A percentile compares a stretch with the other conserved stretches of the same genome.
Evolutionary conservation across 2,797 vertebrate genomes (phyloP).

Genomic region (Macroramphosus scolopax): DNA sequence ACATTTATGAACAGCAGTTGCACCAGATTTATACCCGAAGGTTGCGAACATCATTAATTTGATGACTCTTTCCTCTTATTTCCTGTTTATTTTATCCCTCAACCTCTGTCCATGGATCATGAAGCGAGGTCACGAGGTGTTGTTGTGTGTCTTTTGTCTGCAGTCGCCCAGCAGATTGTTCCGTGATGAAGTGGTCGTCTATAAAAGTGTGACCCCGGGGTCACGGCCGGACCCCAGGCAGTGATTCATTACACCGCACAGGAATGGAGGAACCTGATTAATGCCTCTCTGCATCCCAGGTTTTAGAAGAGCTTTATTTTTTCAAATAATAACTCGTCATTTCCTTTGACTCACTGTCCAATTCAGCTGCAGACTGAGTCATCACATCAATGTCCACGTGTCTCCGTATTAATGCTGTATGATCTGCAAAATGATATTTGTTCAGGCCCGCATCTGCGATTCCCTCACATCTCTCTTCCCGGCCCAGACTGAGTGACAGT

Average conservation of each 20-base stretch:
- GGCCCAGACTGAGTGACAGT: constrained; percentile 56
- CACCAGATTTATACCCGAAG: too few relatives aligned
- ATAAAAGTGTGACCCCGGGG: constrained; percentile 73
- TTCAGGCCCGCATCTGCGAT: constrained; percentile 9
- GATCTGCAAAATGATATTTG: constrained; percentile 8
- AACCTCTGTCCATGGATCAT: constrained; percentile 58
- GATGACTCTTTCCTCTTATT: constrained; percentile 18
- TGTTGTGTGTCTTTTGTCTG: constrained; percentile 69
- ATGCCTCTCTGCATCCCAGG: constrained; percentile 32
- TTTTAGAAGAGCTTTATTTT: constrained; percentile 3
- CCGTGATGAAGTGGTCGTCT: constrained; percentile 76
- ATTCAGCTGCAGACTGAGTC: background rate
- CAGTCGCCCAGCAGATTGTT: constrained; percentile 66
- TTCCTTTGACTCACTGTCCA: background rate
- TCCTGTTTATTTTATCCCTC: constrained; percentile 61
- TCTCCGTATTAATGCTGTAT: background rate
- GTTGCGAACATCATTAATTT: too few relatives aligned
- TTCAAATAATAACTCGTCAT: background rate
- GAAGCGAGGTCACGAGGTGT: constrained; percentile 67
- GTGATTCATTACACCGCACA: constrained; percentile 68
- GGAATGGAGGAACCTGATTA: constrained; percentile 38
- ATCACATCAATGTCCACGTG: background rate
- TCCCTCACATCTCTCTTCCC: constrained; percentile 16
- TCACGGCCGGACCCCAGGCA: constrained; percentile 69
- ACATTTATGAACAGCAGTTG: too few relatives aligned